phyloP scores from a whole-genome alignment of 1,140 invertebrate species.

The Popillia japonica region DNA sequence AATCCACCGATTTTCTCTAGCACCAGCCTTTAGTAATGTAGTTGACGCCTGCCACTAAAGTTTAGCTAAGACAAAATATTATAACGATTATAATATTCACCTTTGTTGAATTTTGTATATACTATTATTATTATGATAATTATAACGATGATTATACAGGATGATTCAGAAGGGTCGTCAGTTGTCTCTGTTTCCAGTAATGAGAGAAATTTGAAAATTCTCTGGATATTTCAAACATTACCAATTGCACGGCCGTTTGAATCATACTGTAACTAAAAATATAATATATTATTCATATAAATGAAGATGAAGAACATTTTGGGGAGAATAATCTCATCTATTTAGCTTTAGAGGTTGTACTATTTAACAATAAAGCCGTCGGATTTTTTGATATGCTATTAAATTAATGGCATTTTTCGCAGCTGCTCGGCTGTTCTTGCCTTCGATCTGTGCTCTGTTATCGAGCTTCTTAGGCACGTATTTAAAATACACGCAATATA shows the following conservation, averaged over 20 bases:
- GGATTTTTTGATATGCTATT: conserved; percentile 33
- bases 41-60: conserved; percentile 43
- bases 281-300: conserved; percentile 20
- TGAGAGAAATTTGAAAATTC: not conserved
- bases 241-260: not conserved
- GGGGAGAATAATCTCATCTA: not conserved
- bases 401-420: conserved; percentile 36
- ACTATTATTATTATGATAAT: conserved; percentile 28
- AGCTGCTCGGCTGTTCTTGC: conserved; percentile 17
- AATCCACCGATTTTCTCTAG: conserved; percentile 57
- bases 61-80: conserved; percentile 20
- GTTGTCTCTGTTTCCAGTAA: not conserved
- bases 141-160: conserved; percentile 19
- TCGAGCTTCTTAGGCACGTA: conserved; percentile 37
- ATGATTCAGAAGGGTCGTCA: not conserved
- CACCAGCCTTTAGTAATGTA: conserved; percentile 40
- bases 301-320: conserved; percentile 15
- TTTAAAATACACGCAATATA: conserved; percentile 28
- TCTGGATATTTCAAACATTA: not conserved
- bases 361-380: not conserved
- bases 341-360: conserved; percentile 33
- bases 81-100: conserved; percentile 13
- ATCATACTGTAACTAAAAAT: not conserved
- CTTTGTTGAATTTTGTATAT: conserved; percentile 32
- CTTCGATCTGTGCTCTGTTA: conserved; percentile 37